Conservation (phyloP, 2,797 vertebrate species). For the Anisognathus igniventris region DNA sequence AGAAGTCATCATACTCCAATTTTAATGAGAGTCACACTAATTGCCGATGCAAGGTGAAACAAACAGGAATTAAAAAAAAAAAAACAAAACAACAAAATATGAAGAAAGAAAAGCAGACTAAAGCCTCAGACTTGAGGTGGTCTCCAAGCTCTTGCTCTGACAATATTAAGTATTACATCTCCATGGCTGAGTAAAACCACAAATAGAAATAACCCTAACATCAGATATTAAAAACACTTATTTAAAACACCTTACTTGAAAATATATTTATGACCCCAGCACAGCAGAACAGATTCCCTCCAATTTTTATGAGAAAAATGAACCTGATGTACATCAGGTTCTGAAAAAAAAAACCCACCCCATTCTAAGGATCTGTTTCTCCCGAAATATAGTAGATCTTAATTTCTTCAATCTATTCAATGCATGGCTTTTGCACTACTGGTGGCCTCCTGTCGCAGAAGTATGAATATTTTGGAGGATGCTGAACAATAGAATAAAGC, state of each 20-base stretch:
- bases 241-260: neutral
- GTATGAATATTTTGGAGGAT: neutral
- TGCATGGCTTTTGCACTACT: neutral
- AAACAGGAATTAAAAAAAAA: neutral
- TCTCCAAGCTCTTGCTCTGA: neutral
- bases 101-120: neutral
- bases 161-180: neutral
- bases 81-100: neutral
- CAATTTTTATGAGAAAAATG: neutral
- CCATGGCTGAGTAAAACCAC: neutral
- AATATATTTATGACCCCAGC: neutral
- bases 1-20: neutral
- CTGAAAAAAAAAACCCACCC: neutral
- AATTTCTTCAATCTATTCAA: neutral
- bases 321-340: neutral
- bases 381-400: neutral
- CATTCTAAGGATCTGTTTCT: neutral
- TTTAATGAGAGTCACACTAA: neutral
- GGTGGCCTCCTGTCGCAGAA: neutral
- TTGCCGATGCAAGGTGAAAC: neutral
- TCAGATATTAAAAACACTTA: neutral
- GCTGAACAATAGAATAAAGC: neutral
- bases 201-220: neutral
- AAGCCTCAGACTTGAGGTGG: slow-evolving; percentile 16
- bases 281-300: neutral